Base-by-base conservation (phyloP, 2,888 invertebrate species). In the Eupeodes luniger region DNA sequence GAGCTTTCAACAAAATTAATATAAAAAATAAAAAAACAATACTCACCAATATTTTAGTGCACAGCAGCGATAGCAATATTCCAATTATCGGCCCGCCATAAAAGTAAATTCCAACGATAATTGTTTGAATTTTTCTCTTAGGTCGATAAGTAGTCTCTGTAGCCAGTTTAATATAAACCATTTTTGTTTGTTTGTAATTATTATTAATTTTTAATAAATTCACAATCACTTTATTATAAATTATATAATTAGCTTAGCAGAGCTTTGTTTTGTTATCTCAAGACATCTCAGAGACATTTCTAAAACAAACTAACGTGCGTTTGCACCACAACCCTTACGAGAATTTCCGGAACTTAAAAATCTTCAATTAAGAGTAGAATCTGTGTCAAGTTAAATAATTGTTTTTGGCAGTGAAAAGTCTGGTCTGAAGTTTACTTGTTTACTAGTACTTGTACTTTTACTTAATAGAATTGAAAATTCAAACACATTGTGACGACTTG, bases 81-180 rank as follows among this genome's bases (percentile, higher is more conserved):
- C 27, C 59, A 49, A 72, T 59, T 2, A 59, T n/a, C 6, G 59
- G 72, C 3, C 10, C 47, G 1, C 47, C 59, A 7, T n/a, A 72
- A 27, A 72, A 3, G 59, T 72, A 72, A 14, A 59, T n/a, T 4
- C 27, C 57, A 11, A 72, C 72, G n/a, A 34, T 16, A n/a, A 72
- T 47, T 47, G 72, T 72, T 72, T 72, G 72, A 34, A 72, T 72
- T 59, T 59, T 72, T 49, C 72, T 72, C 10, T 72, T 72, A 27
- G 11, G 72, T 14, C 72, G 72, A 40, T 27, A 3, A n/a, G 10
- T 6, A 47, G n/a, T 11, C 59, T 57, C 59, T 59, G 10, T 6
- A 47, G n/a, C 34, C 72, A 59, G 72, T 59, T 59, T 47, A 34
- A 72, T 47, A 6, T 72, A 2, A 72, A 27, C 47, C 72, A 72